These are phyloP conservation scores for Siniperca undulata DNA, from an alignment of 2,797 vertebrate species.

Conservation along the genomic window DNA sequence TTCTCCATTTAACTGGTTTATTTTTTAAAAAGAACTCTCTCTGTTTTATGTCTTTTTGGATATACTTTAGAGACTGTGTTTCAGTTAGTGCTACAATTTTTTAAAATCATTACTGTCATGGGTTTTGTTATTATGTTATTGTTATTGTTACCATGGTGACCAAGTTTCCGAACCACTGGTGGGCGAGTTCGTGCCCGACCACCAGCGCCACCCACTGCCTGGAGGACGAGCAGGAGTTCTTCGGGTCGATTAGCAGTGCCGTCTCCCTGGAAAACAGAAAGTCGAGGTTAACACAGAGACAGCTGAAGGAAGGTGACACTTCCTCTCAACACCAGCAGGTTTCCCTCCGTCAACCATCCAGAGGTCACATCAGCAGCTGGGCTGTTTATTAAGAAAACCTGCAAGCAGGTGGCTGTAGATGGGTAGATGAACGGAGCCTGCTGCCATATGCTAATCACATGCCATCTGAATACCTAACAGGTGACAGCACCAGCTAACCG, in stretches of 20 bases:
- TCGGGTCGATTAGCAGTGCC: slow-evolving; percentile 97
- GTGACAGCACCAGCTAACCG: slow-evolving; percentile 24
- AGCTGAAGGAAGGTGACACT: slow-evolving; percentile 2
- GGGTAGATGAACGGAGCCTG: neutral
- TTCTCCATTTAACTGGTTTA: neutral
- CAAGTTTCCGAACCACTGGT: slow-evolving; percentile 99
- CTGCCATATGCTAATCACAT: slow-evolving; percentile 26
- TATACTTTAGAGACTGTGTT: neutral
- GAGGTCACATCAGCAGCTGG: slow-evolving; percentile 6
- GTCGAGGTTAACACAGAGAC: neutral
- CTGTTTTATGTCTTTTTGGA: neutral
- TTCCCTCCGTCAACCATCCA: neutral
- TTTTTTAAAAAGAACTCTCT: neutral
- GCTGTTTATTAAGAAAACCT: slow-evolving; percentile 11
- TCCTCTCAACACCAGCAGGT: neutral
- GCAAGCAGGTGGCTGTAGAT: neutral
- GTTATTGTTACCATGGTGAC: slow-evolving; percentile 95
- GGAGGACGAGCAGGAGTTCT: slow-evolving; percentile 98
- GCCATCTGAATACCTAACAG: slow-evolving; percentile 26
- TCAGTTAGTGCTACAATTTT: neutral
- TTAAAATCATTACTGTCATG: neutral
- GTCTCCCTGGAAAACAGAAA: slow-evolving; percentile 90
- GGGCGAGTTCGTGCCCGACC: slow-evolving; percentile 97
- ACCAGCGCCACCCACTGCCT: slow-evolving; percentile 99
- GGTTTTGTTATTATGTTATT: neutral